Evolutionary conservation across 2,888 invertebrate species (phyloP), one percentile per base, ranked within the genome.

Genomic region (Troides helena): DNA sequence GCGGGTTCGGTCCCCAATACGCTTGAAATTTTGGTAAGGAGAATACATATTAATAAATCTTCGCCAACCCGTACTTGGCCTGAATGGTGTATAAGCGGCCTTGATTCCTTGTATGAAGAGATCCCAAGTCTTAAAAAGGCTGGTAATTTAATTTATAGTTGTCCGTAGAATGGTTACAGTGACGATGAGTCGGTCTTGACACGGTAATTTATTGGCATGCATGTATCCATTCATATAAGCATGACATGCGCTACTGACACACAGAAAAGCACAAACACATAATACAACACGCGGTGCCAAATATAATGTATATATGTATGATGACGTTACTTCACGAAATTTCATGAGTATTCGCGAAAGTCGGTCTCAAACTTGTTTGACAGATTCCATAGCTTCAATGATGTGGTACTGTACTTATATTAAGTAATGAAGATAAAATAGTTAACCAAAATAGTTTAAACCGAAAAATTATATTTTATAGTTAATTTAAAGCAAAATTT

Each of bases 331-430:
- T 53, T n/a, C 30, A 30, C 30, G 30, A 30, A 30, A 30, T 30
- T 30, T 30, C 30, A 18, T 53, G 7, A 10, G n/a, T 53, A n/a
- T 53, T 53, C 6, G n/a, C 8, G 5, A 53, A 53, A n/a, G n/a
- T n/a, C 18, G 17, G 14, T 17, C 14, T 50, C 14, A 5, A 53
- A 1, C n/a, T 18, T n/a, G 5, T 53, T 53, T 53, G 53, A 53
- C 53, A 53, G 53, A 53, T 53, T 53, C 53, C n/a, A 53, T 53
- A 53, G n/a, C n/a, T 18, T 53, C 53, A 53, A n/a, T n/a, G n/a
- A 53, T n/a, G 8, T 18, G n/a, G n/a, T 18, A 53, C 53, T 53
- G n/a, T 18, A 53, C n/a, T 53, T 53, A n/a, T 53, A n/a, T n/a
- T 7, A n/a, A 53, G n/a, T 53, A 53, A n/a, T n/a, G 18, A 53